Conservation (phyloP, 2,113 vertebrate species). For the Caranx ignobilis region DNA sequence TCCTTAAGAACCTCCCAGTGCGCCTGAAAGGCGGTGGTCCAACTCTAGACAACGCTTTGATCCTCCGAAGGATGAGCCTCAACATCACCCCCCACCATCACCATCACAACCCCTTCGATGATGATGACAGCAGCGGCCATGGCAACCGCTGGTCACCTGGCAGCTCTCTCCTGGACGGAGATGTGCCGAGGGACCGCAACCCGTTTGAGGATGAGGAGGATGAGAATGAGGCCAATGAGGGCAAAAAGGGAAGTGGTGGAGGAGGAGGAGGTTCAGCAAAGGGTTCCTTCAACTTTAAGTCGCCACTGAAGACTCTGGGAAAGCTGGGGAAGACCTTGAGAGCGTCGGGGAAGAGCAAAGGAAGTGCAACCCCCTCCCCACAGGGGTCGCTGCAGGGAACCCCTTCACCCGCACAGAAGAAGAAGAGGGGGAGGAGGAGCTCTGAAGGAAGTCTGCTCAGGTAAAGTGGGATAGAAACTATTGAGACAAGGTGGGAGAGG, state of each 20-base stretch:
- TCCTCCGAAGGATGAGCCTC: conserved; percentile 85
- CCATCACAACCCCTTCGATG: conserved; percentile 85
- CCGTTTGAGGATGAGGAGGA: conserved; percentile 86
- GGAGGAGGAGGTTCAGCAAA: conserved; percentile 68
- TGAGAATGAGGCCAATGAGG: conserved; percentile 85
- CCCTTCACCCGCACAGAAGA: conserved; percentile 76
- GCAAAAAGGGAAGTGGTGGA: conserved; percentile 51
- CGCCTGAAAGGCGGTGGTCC: conserved; percentile 79
- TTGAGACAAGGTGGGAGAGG: too few relatives aligned
- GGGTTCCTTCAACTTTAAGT: conserved; percentile 83
- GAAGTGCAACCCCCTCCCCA: conserved; percentile 66
- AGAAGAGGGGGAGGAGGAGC: conserved; percentile 83
- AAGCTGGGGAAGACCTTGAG: conserved; percentile 83
- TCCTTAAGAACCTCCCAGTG: conserved; percentile 86
- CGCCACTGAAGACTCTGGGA: conserved; percentile 87
- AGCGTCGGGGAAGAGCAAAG: conserved; percentile 76
- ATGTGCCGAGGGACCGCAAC: conserved; percentile 81
- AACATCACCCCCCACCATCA: conserved; percentile 69
- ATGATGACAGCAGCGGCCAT: conserved; percentile 45
- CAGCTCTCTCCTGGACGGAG: conserved; percentile 79
- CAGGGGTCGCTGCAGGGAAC: conserved; percentile 78
- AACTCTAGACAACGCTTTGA: conserved; percentile 79
- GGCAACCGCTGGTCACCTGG: conserved; percentile 76
- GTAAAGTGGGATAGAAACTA: conserved; percentile 28
- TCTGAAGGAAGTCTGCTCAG: conserved; percentile 90